Conservation (phyloP, 1,140 invertebrate genomes). For the Homalodisca vitripennis region DNA sequence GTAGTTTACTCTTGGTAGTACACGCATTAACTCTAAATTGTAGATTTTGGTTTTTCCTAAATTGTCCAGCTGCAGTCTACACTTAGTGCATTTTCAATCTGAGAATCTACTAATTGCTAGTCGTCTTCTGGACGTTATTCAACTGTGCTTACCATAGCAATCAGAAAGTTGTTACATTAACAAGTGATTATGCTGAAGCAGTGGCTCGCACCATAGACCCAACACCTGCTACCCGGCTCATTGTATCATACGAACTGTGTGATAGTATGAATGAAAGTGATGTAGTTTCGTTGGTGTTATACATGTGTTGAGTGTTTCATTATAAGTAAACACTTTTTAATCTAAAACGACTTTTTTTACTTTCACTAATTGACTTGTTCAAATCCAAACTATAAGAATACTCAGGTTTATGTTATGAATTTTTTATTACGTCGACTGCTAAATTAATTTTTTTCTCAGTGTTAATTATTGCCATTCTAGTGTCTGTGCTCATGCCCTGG, state of each 20-base stretch:
- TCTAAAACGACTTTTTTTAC: slow-evolving; percentile 19
- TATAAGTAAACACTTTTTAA: slow-evolving; percentile 24
- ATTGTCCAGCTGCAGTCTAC: no score
- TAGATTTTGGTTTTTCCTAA: no score
- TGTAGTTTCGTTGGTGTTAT: slow-evolving; percentile 29
- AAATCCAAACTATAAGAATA: slow-evolving; percentile 17
- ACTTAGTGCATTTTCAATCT: no score
- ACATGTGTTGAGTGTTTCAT: slow-evolving; percentile 23
- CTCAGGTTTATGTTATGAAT: slow-evolving; percentile 18
- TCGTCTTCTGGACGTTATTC: no score
- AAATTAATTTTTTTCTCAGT: background rate
- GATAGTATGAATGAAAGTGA: slow-evolving; percentile 19
- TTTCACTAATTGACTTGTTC: slow-evolving; percentile 11
- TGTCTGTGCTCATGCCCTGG: background rate
- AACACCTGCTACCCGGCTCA: background rate
- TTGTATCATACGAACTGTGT: slow-evolving; percentile 22
- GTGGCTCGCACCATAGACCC: no score
- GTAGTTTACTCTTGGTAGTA: no score
- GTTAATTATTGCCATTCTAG: slow-evolving; percentile 4
- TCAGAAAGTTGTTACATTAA: no score
- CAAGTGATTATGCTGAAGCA: no score
- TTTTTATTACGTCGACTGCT: background rate
- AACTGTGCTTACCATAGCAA: no score
- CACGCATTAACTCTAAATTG: no score
- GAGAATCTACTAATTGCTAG: no score